Evolutionary conservation across 2,113 vertebrate species (phyloP), one percentile per base, ranked within the genome.

Genomic region (Varanus komodoensis): DNA sequence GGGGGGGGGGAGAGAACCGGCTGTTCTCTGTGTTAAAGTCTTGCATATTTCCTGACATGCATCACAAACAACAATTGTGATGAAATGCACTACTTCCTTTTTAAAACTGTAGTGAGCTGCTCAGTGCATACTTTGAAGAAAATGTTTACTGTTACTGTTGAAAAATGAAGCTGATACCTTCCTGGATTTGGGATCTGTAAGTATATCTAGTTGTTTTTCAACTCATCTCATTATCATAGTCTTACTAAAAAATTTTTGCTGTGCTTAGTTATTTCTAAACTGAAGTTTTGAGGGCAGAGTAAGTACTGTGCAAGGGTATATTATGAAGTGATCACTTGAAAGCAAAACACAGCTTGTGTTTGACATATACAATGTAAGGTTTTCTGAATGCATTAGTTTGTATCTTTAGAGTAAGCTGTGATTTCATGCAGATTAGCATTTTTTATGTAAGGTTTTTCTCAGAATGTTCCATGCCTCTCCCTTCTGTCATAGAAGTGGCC

Each of bases 81-180:
- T 4, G 92, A 96, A 95, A 96, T 94, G 79, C 69, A 94, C 92
- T 87, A 92, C 93, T 96, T 96, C 96, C 93, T 90, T 87, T 93
- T 95, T 86, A n/a, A 79, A 34, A 91, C 23, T 69, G 34, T 1
- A 73, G 34, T 71, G 48, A 92, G 75, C 81, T 87, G 38, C n/a
- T 38, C 32, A 88, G 29, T 88, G 0, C 68, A 15, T 88, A 74
- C 44, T 80, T 86, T 54, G n/a, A 90, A 9, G 15, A 75, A 93
- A 82, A 23, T 50, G 4, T 32, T 48, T 89, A 89, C 27, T 84
- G 57, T 86, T 87, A 89, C 32, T 84, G 57, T 86, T 87, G 25
- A 83, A 32, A 87, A 94, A 77, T 92, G 74, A 83, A 88, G 34
- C 32, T 90, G 0, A 0, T 19, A 3, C 8, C 86, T 92, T 93